Evolutionary conservation across 2,888 invertebrate species (phyloP).

Genomic region (Drosophila sordidula): DNA sequence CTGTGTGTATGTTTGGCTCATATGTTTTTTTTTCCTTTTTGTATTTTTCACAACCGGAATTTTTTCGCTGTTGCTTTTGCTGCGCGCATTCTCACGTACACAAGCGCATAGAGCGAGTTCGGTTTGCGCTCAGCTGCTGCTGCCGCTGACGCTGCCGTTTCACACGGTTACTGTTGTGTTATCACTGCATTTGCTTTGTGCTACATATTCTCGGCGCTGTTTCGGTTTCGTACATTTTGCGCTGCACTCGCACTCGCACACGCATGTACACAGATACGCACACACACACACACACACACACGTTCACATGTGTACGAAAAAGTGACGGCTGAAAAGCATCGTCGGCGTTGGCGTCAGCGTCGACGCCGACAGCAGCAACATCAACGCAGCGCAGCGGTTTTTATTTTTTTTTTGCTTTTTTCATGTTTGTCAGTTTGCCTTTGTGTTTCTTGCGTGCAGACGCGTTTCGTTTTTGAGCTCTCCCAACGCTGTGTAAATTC

Average conservation of each 20-base stretch:
- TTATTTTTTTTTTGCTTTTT: constrained; percentile 35
- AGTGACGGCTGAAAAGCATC: constrained; percentile 51
- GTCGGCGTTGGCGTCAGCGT: constrained; percentile 24
- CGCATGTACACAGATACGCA: constrained; percentile 10
- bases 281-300: constrained; percentile 14
- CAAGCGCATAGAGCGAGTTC: constrained; percentile 49
- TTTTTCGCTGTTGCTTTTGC: constrained; percentile 71
- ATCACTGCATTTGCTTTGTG: constrained; percentile 76
- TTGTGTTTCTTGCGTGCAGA: constrained; percentile 77
- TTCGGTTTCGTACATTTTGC: constrained; percentile 64
- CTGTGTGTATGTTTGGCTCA: constrained; percentile 1
- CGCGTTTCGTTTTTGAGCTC: constrained; percentile 63
- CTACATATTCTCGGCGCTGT: constrained; percentile 51
- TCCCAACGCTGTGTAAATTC: constrained; percentile 21
- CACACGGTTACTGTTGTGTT: constrained; percentile 51
- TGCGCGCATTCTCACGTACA: constrained; percentile 73
- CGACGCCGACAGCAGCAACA: constrained; percentile 27
- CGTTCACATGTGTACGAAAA: constrained; percentile 44
- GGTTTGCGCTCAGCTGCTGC: constrained; percentile 33
- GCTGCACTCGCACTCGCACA: constrained; percentile 34
- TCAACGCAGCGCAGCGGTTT: constrained; percentile 48
- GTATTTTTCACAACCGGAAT: constrained; percentile 74
- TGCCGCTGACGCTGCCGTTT: constrained; percentile 47
- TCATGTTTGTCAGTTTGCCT: constrained; percentile 66
- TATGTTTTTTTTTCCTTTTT: constrained; percentile 8